Percentiles rank a stretch among this genome's conserved stretches.
Evolutionary conservation across 1,140 invertebrate species (phyloP).

Genomic region (Leptopilina clavipes): DNA sequence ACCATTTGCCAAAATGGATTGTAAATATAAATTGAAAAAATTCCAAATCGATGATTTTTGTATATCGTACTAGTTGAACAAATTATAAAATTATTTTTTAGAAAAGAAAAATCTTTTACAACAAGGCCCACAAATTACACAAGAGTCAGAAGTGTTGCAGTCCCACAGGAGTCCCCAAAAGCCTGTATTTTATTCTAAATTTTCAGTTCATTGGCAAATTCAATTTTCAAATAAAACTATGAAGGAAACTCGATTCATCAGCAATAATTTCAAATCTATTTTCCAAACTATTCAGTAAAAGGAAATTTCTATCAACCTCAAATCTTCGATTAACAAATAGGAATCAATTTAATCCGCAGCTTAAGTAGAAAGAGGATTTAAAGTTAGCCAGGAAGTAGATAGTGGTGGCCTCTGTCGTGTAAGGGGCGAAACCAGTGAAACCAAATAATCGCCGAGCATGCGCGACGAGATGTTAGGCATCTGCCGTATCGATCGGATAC

Average conservation of each 20-base stretch:
- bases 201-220: neutral
- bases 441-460: conserved; percentile 57
- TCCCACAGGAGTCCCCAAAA: neutral
- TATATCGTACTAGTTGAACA: too few relatives aligned
- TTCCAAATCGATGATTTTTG: too few relatives aligned
- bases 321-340: conserved; percentile 30
- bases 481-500: conserved; percentile 72
- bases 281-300: conserved; percentile 4
- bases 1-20: too few relatives aligned
- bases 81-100: too few relatives aligned
- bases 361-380: conserved; percentile 7
- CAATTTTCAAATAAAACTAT: neutral
- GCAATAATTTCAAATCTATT: neutral
- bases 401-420: conserved; percentile 60
- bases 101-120: too few relatives aligned
- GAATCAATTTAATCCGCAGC: conserved; percentile 19
- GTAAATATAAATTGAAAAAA: too few relatives aligned
- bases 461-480: conserved; percentile 64
- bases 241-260: neutral
- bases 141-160: neutral
- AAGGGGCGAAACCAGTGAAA: conserved; percentile 47
- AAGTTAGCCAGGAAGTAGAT: conserved; percentile 56
- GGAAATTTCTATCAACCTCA: neutral
- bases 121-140: neutral
- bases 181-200: neutral